Evolutionary conservation across 1,140 invertebrate genomes (phyloP).

Genomic region (Panagrolaimus sp.): DNA sequence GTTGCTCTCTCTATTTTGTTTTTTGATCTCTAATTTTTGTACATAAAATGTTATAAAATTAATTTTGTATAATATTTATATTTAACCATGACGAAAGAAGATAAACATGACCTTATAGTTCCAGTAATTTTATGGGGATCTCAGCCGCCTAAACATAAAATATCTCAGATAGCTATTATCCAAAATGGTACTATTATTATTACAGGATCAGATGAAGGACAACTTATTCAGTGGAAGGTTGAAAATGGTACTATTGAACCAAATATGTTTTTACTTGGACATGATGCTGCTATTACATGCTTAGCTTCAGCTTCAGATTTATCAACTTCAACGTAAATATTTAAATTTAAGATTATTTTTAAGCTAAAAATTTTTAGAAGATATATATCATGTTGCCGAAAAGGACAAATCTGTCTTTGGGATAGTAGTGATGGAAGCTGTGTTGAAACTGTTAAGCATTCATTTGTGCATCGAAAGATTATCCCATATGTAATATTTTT

Average conservation of each 20-base stretch:
- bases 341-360: slow-evolving; percentile 73
- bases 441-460: slow-evolving; percentile 78
- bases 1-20: too few relatives aligned
- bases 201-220: slow-evolving; percentile 93
- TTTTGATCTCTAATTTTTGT: too few relatives aligned
- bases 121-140: slow-evolving; percentile 94
- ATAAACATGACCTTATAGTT: slow-evolving; percentile 69
- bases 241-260: slow-evolving; percentile 72
- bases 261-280: slow-evolving; percentile 84
- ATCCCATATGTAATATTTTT: slow-evolving; percentile 64
- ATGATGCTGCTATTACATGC: slow-evolving; percentile 84
- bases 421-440: slow-evolving; percentile 92
- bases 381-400: slow-evolving; percentile 42
- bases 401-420: slow-evolving; percentile 89
- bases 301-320: slow-evolving; percentile 69
- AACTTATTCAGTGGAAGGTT: slow-evolving; percentile 93
- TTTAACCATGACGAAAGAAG: too few relatives aligned
- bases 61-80: too few relatives aligned
- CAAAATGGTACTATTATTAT: slow-evolving; percentile 83
- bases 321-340: slow-evolving; percentile 76
- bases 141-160: slow-evolving; percentile 86
- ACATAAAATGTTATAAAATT: too few relatives aligned
- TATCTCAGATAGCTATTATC: slow-evolving; percentile 84
- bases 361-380: slow-evolving; percentile 37
- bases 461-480: slow-evolving; percentile 85